A percentile compares a stretch with the other conserved stretches of the same genome.
Evolutionary conservation across 2,113 vertebrate genomes (phyloP).

Genomic region (Candoia aspera): DNA sequence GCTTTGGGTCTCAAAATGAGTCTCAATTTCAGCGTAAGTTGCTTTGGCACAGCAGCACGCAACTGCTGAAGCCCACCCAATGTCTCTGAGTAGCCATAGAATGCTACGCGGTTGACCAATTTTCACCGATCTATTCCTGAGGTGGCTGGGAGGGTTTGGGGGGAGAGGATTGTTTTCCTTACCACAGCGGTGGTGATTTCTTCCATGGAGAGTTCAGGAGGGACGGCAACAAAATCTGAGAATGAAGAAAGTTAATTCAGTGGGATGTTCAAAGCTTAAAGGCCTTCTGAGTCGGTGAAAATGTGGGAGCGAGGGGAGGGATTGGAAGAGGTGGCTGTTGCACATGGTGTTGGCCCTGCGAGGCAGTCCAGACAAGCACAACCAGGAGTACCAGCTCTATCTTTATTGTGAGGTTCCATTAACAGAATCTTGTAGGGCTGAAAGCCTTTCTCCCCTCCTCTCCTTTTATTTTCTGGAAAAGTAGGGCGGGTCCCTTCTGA

Average conservation of each 20-base stretch:
- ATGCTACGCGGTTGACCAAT: background rate
- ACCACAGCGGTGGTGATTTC: constrained; percentile 32
- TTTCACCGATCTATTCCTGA: background rate
- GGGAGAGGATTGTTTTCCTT: background rate
- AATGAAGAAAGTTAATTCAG: background rate
- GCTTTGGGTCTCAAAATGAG: background rate
- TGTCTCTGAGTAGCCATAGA: background rate
- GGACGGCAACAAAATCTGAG: background rate
- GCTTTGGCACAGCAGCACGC: background rate
- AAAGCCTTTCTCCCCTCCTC: background rate
- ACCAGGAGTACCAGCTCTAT: background rate
- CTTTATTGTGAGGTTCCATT: background rate
- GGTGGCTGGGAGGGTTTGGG: background rate
- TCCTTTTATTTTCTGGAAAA: too few relatives aligned
- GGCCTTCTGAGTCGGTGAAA: background rate
- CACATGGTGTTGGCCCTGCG: background rate
- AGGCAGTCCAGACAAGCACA: background rate
- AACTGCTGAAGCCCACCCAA: background rate
- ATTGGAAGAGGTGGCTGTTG: background rate
- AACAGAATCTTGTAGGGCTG: background rate
- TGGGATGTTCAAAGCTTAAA: background rate
- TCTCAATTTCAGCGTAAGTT: background rate
- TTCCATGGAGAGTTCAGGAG: constrained; percentile 16
- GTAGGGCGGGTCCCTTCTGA: too few relatives aligned
- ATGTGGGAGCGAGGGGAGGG: background rate